Evolutionary conservation across 2,888 invertebrate species (phyloP), one percentile per base, ranked within the genome.

Genomic region (Cheilosia impressa): DNA sequence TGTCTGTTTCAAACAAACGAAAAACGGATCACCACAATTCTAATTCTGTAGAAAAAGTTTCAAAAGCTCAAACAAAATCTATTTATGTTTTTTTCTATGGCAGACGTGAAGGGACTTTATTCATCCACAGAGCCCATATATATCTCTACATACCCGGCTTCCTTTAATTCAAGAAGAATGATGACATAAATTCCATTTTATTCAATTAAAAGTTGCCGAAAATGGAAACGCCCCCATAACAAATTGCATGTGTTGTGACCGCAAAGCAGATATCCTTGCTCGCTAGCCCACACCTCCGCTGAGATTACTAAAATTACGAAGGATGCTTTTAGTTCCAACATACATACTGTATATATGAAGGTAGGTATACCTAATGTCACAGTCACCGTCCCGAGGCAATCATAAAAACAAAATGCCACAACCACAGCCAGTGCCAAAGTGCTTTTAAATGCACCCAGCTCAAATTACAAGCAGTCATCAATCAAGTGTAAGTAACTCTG

Each of bases 181-280:
- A 72, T 73, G 50, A 83, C 72, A 73, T 73, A 78, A 83, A 78
- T 78, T 83, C 62, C 68, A 58, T 73, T 78, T 78, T 73, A 83
- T 78, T 73, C 78, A 83, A 78, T 83, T 83, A 78, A 83, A 78
- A 83, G 47, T 78, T 78, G 24, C 55, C 45, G 57, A 66, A 75
- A 63, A 69, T 43, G 22, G 27, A 50, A 63, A 45, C 15, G 19
- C 10, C 47, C 62, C 68, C 66, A 41, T 19, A 69, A 43, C 22
- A 77, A 17, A 58, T 45, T 80, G 38, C 41, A 80, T 57, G 17
- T 50, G 43, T 4, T 47, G 7, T 57, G 55, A 62, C 41, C 69
- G n/a, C 58, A 58, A 13, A 71, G 34, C 71, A 50, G 34, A 72
- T 71, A 45, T 62, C 77, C 77, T 68, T 77, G 52, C 58, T 60